phyloP scores from a whole-genome alignment of 2,113 vertebrate genomes.

The Clarias macrocephalus region DNA sequence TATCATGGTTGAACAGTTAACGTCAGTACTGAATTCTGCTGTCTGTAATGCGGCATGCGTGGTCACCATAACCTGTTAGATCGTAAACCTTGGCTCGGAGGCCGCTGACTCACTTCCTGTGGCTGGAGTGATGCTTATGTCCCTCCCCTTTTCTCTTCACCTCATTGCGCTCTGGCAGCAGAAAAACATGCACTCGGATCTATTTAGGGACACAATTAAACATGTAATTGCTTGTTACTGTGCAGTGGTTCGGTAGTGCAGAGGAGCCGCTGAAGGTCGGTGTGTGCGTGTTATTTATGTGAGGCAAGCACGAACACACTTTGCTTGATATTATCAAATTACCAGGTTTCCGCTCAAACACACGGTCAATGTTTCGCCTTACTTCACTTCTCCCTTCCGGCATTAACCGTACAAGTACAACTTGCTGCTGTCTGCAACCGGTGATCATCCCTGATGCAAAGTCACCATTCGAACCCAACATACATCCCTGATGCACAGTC shows the following conservation, averaged over 20 bases:
- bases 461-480: no score
- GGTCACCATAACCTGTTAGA: not conserved
- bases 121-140: not conserved
- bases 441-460: not conserved
- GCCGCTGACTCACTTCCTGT: slow-evolving; percentile 15
- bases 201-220: slow-evolving; percentile 42
- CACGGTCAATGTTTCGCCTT: not conserved
- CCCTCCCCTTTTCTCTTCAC: not conserved
- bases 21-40: not conserved
- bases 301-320: not conserved
- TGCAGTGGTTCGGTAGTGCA: not conserved
- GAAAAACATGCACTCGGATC: slow-evolving; percentile 21
- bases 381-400: not conserved
- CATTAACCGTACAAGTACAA: not conserved
- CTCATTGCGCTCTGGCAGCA: not conserved
- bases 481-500: not conserved
- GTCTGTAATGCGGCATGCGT: not conserved
- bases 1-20: not conserved
- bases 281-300: not conserved
- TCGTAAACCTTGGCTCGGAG: not conserved
- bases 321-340: not conserved
- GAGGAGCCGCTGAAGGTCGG: slow-evolving; percentile 12
- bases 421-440: not conserved
- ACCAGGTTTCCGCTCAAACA: not conserved
- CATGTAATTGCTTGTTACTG: slow-evolving; percentile 24